These are phyloP conservation scores for Ursus arctos DNA, from an alignment of 2,113 vertebrate species.

Conservation along the genomic window DNA sequence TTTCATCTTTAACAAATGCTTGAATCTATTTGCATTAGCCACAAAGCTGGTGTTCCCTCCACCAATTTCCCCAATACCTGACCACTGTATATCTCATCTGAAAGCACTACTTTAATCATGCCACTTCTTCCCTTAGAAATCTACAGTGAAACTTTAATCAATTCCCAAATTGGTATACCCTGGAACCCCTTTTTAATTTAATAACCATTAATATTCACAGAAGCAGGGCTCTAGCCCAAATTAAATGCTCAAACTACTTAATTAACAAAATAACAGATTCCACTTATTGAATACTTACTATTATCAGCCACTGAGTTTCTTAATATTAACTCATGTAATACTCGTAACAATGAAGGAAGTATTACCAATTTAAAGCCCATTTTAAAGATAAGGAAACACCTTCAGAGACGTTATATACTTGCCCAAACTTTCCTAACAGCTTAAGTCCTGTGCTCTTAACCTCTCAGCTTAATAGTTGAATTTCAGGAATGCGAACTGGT, in stretches of 20 bases:
- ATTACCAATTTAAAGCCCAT: background rate
- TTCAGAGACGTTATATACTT: slow-evolving; percentile 18
- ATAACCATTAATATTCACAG: background rate
- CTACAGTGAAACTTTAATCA: slow-evolving; percentile 8
- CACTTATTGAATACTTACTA: background rate
- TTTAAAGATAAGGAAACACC: slow-evolving; percentile 37
- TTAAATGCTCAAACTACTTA: background rate
- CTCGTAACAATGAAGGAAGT: background rate
- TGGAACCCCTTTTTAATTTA: slow-evolving; percentile 1
- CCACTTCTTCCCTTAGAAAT: background rate
- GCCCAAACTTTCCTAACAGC: background rate
- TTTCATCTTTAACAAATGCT: background rate
- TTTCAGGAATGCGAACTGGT: background rate
- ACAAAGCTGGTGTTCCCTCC: background rate
- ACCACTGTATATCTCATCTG: background rate
- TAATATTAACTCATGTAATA: background rate
- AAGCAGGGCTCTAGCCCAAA: background rate
- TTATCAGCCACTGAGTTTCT: background rate
- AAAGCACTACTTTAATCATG: slow-evolving; percentile 27
- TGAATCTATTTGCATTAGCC: background rate
- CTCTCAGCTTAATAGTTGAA: background rate
- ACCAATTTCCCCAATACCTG: background rate
- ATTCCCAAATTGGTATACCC: background rate
- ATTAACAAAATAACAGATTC: background rate
- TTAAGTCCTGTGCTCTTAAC: background rate